Evolutionary conservation across 2,888 invertebrate species (phyloP).

Genomic region (Microctonus brassicae): DNA sequence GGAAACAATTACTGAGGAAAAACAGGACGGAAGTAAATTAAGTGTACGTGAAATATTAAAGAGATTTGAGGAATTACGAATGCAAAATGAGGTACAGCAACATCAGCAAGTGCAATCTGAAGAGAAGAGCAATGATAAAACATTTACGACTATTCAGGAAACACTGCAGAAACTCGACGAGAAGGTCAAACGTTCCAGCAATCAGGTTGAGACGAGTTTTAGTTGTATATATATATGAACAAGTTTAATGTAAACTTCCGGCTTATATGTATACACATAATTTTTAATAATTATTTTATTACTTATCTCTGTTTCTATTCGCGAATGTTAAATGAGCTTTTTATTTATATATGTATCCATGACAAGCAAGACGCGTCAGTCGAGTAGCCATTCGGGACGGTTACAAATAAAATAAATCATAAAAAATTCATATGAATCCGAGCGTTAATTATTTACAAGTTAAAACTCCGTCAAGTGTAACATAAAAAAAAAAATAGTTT

Average conservation of each 20-base stretch:
- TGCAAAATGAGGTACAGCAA: constrained; percentile 50
- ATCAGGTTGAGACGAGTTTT: constrained; percentile 57
- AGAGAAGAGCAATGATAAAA: constrained; percentile 61
- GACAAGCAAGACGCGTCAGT: constrained; percentile 12
- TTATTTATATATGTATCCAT: constrained; percentile 19
- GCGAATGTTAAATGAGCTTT: neutral
- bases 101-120: constrained; percentile 52
- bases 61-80: constrained; percentile 80
- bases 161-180: constrained; percentile 69
- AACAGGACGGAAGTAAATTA: constrained; percentile 80
- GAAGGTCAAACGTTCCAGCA: constrained; percentile 65
- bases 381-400: constrained; percentile 27
- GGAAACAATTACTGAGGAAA: constrained; percentile 87
- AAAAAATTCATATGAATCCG: constrained; percentile 28
- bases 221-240: neutral
- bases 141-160: constrained; percentile 67
- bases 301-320: neutral
- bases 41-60: constrained; percentile 87
- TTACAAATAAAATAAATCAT: constrained; percentile 23
- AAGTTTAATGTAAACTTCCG: constrained; percentile 8
- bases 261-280: neutral
- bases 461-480: constrained; percentile 18
- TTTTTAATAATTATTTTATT: neutral
- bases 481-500: neutral
- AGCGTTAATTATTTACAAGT: constrained; percentile 32